Evolutionary conservation across 2,797 vertebrate genomes (phyloP), one percentile per base, ranked within the genome.

Genomic region (Erithacus rubecula): DNA sequence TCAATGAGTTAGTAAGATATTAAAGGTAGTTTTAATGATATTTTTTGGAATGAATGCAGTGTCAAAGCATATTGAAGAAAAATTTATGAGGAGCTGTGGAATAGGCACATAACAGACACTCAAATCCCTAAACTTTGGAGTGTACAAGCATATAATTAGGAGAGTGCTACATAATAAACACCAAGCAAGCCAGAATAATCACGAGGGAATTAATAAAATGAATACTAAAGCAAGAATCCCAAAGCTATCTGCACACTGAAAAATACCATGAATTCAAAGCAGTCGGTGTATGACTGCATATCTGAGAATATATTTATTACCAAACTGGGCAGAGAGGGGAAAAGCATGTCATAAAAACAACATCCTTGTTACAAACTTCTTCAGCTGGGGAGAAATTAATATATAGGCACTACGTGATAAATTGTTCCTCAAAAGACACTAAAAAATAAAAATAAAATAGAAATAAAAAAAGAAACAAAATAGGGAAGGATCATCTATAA

Each of bases 91-190:
- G 71, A 79, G 27, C 69, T 86, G 43, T 75, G 85, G 26, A 93
- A 85, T 13, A 91, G 39, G n/a, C 44, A 78, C 27, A 37, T 72
- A 94, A 77, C 6, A 93, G 67, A 59, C 67, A 77, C 65, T 83
- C 46, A 84, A 70, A 62, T 58, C 67, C 44, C 69, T 81, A 89
- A 93, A 95, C 29, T 94, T 92, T 71, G 58, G 55, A 91, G 79
- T 81, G 68, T 81, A 37, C 68, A 95, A 95, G 83, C 46, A 65
- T 92, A 51, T 93, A 94, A 94, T 96, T 96, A 93, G 59, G 32
- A 56, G 12, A 75, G 23, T 67, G 44, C 82, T 83, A 85, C 78
- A 87, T 60, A 87, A 93, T 87, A 94, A 96, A 91, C 74, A 93
- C 46, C 46, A 92, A 94, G 93, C 91, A 92, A 92, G 43, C 27